phyloP scores from a whole-genome alignment of 2,113 vertebrate genomes.

The Porphyrio hochstetteri region DNA sequence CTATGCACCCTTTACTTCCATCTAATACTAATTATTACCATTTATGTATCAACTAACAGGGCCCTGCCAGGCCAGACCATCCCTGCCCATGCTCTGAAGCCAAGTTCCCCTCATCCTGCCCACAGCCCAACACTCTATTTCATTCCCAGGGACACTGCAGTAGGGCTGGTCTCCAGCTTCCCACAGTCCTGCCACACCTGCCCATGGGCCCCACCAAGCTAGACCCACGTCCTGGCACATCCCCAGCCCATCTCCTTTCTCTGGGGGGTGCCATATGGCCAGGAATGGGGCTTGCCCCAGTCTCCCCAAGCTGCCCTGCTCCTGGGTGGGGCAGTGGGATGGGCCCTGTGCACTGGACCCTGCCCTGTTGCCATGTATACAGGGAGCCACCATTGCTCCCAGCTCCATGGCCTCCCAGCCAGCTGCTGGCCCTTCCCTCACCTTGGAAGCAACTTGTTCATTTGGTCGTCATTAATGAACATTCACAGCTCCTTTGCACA shows the following conservation, averaged over 20 bases:
- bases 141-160: neutral
- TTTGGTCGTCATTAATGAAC: neutral
- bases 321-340: neutral
- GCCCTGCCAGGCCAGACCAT: neutral
- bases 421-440: accelerated
- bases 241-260: neutral
- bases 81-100: neutral
- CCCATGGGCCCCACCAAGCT: neutral
- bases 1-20: neutral
- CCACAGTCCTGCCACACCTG: neutral
- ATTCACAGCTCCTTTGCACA: neutral
- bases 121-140: neutral
- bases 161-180: accelerated
- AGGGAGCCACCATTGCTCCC: accelerated
- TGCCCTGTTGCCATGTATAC: neutral
- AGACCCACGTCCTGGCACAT: neutral
- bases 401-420: accelerated
- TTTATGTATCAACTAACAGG: neutral
- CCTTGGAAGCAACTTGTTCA: neutral
- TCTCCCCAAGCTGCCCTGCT: neutral
- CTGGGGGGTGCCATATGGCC: neutral
- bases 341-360: neutral
- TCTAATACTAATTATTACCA: neutral
- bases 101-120: neutral
- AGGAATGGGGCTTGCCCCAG: neutral